phyloP scores from a whole-genome alignment of 2,797 vertebrate species.

The Serranus cabrilla region DNA sequence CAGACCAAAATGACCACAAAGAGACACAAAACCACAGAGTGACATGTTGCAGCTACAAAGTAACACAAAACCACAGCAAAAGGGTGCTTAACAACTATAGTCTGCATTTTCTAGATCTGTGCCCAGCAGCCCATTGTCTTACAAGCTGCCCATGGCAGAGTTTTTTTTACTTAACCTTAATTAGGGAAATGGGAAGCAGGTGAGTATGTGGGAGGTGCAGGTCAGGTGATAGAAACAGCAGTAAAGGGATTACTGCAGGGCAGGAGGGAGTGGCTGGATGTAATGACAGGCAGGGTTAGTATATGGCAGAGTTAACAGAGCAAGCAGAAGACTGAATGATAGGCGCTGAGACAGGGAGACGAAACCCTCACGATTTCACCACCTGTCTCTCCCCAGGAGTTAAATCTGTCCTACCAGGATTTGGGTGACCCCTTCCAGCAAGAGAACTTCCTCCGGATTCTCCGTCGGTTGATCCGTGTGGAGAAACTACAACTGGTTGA shows the following conservation, averaged over 20 bases:
- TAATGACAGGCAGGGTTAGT: neutral
- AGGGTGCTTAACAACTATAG: too few species aligned
- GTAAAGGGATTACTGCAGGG: neutral
- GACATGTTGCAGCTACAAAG: too few species aligned
- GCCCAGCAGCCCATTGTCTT: too few species aligned
- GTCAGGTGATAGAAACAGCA: neutral
- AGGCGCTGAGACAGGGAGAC: neutral
- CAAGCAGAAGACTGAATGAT: neutral
- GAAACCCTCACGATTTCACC: neutral
- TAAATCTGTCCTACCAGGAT: slow-evolving; percentile 96
- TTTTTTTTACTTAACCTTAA: too few species aligned
- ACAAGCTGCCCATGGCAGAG: too few species aligned
- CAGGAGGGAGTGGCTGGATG: neutral
- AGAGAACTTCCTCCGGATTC: slow-evolving; percentile 92
- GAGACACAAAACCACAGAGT: too few species aligned
- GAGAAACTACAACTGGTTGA: slow-evolving; percentile 94
- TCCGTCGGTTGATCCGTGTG: slow-evolving; percentile 91
- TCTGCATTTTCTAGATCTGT: too few species aligned
- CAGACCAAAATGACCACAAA: too few species aligned
- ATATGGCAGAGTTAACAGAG: neutral
- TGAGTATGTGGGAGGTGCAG: neutral
- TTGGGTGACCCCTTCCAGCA: slow-evolving; percentile 92
- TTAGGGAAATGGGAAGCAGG: neutral
- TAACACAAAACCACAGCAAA: too few species aligned
- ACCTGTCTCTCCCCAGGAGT: slow-evolving; percentile 81